Evolutionary conservation across 2,888 invertebrate genomes (phyloP), one percentile per base, ranked within the genome.

Genomic region (Agrochola lychnidis): DNA sequence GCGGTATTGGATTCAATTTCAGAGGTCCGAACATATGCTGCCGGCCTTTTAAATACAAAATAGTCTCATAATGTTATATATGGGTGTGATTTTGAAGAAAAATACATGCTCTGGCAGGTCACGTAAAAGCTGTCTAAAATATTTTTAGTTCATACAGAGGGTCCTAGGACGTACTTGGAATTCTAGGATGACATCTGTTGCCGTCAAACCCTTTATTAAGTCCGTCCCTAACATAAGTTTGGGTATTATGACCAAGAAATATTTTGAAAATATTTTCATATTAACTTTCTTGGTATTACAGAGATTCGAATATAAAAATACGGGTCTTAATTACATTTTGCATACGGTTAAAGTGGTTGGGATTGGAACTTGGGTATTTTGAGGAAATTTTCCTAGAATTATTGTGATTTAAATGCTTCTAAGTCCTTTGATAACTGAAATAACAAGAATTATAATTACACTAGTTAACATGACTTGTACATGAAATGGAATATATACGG

Each of bases 1-100:
- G 88, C 85, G 85, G 86, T 82, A 68, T 75, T 70, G 78, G 78
- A 85, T 88, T 80, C 79, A 83, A 85, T 86, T 85, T 75, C 63
- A 73, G 73, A 66, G 82, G 77, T 87, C 69, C 7, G 6, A 68
- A 61, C 87, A 85, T 80, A 74, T 83, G 86, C 67, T 85, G n/a
- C 88, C 68, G 57, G 66, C 42, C 71, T 77, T 80, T 82, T 81
- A 86, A 81, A 85, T 87, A 80, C 69, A 74, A 76, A 78, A 79
- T 68, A 70, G 56, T 57, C 69, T 71, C 57, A 67, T 83, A 74
- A 74, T 70, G 56, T 88, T 73, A 73, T 40, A 57, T 67, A 70
- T 48, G 45, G 45, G 63, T 64, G 66, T 64, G 48, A 82, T 83
- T 86, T 61, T 63, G 30, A 42, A 40, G 40, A 40, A 68, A 84